Evolutionary conservation across 2,113 vertebrate species (phyloP).

Genomic region (Serinus canaria): DNA sequence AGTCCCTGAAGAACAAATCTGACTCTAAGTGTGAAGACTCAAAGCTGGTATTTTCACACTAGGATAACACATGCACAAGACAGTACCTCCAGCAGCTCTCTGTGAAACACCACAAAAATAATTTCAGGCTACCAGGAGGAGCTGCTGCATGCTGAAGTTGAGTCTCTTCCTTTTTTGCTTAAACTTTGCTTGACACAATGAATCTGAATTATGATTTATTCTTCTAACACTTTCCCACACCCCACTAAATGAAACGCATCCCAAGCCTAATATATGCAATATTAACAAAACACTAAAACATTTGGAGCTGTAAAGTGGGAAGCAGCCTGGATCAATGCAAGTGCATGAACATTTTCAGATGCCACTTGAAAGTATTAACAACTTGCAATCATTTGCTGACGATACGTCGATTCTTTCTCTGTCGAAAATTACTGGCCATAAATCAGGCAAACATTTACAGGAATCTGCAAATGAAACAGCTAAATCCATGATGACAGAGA

Average conservation of each 20-base stretch:
- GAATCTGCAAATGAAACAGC: constrained; percentile 84
- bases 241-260: not conserved
- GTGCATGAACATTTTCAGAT: constrained; percentile 75
- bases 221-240: not conserved
- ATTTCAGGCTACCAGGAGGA: not conserved
- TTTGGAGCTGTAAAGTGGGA: constrained; percentile 9
- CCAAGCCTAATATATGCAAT: not conserved
- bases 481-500: constrained; percentile 84
- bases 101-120: not conserved
- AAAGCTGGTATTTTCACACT: not conserved
- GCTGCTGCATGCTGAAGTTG: not conserved
- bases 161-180: not conserved
- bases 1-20: not conserved
- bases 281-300: constrained; percentile 47
- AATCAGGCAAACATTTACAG: constrained; percentile 88
- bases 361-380: constrained; percentile 77
- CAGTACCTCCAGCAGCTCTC: not conserved
- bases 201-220: not conserved
- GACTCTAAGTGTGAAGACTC: not conserved
- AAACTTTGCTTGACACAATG: not conserved
- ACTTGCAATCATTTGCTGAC: constrained; percentile 69
- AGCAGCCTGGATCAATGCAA: constrained; percentile 72
- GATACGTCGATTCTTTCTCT: constrained; percentile 64
- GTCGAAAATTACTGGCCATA: constrained; percentile 80
- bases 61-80: not conserved